These are phyloP conservation scores for Emydoidea blandingii DNA, from an alignment of 2,797 vertebrate genomes.

Conservation along the genomic window DNA sequence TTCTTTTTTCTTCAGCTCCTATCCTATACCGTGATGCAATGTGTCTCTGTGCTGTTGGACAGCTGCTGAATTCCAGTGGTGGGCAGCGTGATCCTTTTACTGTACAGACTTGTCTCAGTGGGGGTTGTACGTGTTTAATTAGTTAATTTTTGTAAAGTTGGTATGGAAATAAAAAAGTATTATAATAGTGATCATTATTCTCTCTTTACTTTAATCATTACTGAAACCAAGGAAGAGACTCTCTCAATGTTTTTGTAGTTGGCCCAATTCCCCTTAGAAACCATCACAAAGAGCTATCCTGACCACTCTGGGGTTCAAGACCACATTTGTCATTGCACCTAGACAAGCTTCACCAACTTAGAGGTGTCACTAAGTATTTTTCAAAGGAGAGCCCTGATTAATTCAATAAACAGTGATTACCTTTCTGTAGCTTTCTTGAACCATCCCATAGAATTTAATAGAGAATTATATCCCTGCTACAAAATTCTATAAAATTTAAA, in stretches of 20 bases:
- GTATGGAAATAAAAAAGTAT: neutral
- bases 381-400: neutral
- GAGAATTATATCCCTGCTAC: conserved; percentile 22
- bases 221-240: conserved; percentile 47
- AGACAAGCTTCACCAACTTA: neutral
- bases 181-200: fast-evolving
- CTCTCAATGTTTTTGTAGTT: neutral
- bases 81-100: neutral
- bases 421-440: neutral
- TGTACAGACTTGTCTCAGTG: neutral
- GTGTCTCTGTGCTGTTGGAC: neutral
- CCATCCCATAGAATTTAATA: neutral
- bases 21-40: neutral
- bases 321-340: neutral
- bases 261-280: conserved; percentile 30
- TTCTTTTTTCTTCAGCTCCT: neutral
- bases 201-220: neutral
- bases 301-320: neutral
- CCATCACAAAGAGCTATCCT: fast-evolving
- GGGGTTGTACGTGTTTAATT: neutral
- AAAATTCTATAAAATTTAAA: neutral
- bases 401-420: neutral
- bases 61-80: neutral
- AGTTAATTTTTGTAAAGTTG: neutral
- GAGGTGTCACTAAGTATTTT: neutral